A percentile compares a stretch with the other conserved stretches of the same genome.
Evolutionary conservation across 2,113 vertebrate genomes (phyloP).

Genomic region (Crotalus viridis): DNA sequence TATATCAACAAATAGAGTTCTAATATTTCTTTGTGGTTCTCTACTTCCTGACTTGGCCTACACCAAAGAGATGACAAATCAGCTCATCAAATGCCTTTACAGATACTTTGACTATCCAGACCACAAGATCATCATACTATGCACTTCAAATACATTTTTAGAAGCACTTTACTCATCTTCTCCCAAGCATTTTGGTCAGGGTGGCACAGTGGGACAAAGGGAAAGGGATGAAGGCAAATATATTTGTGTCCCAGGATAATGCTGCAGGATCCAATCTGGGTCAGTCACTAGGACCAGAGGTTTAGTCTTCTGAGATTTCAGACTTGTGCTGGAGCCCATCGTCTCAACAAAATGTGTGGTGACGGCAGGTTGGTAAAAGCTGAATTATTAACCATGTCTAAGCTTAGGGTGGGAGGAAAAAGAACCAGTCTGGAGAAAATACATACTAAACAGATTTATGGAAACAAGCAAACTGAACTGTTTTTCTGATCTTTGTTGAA

Average conservation of each 20-base stretch:
- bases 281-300: no score
- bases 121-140: neutral
- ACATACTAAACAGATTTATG: neutral
- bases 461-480: neutral
- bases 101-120: neutral
- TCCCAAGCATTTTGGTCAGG: neutral
- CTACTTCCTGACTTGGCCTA: neutral
- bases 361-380: neutral
- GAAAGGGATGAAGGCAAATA: no score
- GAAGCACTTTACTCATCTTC: neutral
- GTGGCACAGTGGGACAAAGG: neutral
- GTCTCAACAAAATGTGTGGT: no score
- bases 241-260: no score
- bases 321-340: no score
- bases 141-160: neutral
- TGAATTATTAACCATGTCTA: conserved; percentile 36
- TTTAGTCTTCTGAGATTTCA: no score
- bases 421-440: conserved; percentile 10
- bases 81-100: neutral
- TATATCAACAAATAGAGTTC: neutral
- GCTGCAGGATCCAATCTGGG: no score
- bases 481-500: neutral
- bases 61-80: neutral
- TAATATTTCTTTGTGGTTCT: neutral
- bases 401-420: neutral